Conservation (phyloP, 2,797 vertebrate species). For the Epinephelus coioides region DNA sequence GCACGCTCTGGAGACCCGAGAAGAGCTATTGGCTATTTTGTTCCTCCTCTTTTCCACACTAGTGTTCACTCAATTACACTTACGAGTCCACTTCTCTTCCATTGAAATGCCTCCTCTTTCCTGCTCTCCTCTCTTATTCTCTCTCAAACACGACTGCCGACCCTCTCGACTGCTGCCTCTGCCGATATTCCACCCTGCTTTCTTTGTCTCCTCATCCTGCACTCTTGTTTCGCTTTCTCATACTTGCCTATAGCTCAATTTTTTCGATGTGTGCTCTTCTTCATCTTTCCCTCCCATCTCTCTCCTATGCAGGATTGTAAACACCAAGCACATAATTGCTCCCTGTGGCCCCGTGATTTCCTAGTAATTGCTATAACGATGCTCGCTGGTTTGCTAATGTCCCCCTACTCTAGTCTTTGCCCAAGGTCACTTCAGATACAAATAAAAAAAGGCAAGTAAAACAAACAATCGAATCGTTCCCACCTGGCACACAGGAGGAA, state of each 20-base stretch:
- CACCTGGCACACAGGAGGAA: conserved; percentile 33
- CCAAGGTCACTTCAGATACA: conserved; percentile 73
- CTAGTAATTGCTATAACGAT: conserved; percentile 80
- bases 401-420: conserved; percentile 57
- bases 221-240: conserved; percentile 21
- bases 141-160: conserved; percentile 38
- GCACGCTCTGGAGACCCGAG: conserved; percentile 26
- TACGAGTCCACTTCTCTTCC: conserved; percentile 44
- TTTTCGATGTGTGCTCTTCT: conserved; percentile 40
- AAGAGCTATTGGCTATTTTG: conserved; percentile 47
- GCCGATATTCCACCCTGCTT: conserved; percentile 31
- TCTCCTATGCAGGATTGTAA: conserved; percentile 69
- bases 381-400: conserved; percentile 70
- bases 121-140: conserved; percentile 43
- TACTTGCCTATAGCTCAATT: conserved; percentile 30
- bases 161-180: conserved; percentile 27
- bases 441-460: conserved; percentile 57
- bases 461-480: conserved; percentile 53
- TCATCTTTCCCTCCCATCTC: conserved; percentile 49
- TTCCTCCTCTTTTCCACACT: conserved; percentile 46
- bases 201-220: conserved; percentile 36
- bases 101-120: conserved; percentile 46
- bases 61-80: conserved; percentile 64
- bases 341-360: conserved; percentile 77
- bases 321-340: conserved; percentile 80